These are phyloP conservation scores for Xiphophorus hellerii DNA, from an alignment of 2,113 vertebrate species.

Conservation along the genomic window DNA sequence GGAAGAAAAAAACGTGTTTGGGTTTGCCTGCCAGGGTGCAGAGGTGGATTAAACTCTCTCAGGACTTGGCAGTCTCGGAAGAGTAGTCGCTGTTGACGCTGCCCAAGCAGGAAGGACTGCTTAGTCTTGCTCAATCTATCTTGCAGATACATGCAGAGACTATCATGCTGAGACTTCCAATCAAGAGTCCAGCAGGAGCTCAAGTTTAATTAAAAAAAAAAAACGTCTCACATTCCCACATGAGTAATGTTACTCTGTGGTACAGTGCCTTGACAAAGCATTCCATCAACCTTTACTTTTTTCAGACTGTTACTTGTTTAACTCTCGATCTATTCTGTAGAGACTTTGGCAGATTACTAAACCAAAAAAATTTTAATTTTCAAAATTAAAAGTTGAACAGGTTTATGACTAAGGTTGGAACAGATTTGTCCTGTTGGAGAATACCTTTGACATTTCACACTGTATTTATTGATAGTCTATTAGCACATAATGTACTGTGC, in stretches of 20 bases:
- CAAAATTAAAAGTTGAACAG: no score
- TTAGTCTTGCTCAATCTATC: conserved; percentile 43
- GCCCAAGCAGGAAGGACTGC: conserved; percentile 36
- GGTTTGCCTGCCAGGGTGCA: conserved; percentile 26
- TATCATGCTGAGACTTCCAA: conserved; percentile 4
- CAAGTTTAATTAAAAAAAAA: conserved; percentile 20
- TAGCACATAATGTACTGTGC: no score
- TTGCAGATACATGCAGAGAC: neutral
- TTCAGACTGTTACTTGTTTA: neutral
- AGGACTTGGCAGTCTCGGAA: conserved; percentile 28
- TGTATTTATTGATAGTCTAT: neutral
- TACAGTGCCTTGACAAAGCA: no score
- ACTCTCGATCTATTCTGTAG: neutral
- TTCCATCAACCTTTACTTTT: no score
- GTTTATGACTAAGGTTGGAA: neutral
- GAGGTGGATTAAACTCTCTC: conserved; percentile 50
- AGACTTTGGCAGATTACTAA: conserved; percentile 19
- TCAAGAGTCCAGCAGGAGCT: neutral
- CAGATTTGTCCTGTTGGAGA: neutral
- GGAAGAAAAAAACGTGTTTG: conserved; percentile 18
- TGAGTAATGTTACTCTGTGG: conserved; percentile 2
- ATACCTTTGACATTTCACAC: neutral
- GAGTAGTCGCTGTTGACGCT: conserved; percentile 26
- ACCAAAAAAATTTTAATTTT: neutral
- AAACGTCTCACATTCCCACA: neutral